These are phyloP conservation scores for Calycopis cecrops DNA, from an alignment of 1,140 invertebrate species.

Conservation along the genomic window DNA sequence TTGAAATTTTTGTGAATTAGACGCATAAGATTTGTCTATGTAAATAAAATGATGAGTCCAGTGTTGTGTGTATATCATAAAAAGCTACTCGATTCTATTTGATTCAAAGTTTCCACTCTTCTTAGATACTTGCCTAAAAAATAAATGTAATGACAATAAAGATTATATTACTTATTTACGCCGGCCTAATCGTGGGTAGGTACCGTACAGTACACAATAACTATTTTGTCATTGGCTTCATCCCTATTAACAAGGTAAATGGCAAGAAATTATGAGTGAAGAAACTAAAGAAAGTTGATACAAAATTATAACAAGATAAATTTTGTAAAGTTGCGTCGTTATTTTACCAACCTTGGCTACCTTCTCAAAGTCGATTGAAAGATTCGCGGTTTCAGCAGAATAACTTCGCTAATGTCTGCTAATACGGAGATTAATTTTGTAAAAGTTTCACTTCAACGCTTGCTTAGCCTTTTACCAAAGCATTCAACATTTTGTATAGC, in stretches of 20 bases:
- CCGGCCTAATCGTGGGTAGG: too few relatives aligned
- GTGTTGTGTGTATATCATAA: too few relatives aligned
- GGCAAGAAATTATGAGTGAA: background rate
- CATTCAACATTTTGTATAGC: conserved; percentile 1
- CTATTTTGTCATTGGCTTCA: too few relatives aligned
- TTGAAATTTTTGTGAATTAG: background rate
- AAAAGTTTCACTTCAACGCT: conserved; percentile 29
- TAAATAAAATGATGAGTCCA: too few relatives aligned
- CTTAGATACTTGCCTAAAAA: too few relatives aligned
- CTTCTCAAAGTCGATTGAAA: conserved; percentile 34
- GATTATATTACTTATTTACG: too few relatives aligned
- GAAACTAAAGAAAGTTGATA: background rate
- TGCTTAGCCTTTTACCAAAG: conserved; percentile 15
- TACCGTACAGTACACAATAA: too few relatives aligned
- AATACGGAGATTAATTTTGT: conserved; percentile 35
- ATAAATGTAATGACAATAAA: too few relatives aligned
- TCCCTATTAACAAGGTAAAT: background rate
- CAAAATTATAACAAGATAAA: conserved; percentile 16
- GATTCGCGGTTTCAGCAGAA: conserved; percentile 32
- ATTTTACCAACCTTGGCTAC: conserved; percentile 15
- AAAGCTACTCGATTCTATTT: too few relatives aligned
- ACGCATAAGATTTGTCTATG: background rate
- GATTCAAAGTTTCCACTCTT: too few relatives aligned
- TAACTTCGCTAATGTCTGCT: conserved; percentile 36
- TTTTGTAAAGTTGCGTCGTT: conserved; percentile 16